Percentiles rank a stretch among this genome's conserved stretches.
Evolutionary conservation across 2,797 vertebrate species (phyloP).

Genomic region (Valencia hispanica): DNA sequence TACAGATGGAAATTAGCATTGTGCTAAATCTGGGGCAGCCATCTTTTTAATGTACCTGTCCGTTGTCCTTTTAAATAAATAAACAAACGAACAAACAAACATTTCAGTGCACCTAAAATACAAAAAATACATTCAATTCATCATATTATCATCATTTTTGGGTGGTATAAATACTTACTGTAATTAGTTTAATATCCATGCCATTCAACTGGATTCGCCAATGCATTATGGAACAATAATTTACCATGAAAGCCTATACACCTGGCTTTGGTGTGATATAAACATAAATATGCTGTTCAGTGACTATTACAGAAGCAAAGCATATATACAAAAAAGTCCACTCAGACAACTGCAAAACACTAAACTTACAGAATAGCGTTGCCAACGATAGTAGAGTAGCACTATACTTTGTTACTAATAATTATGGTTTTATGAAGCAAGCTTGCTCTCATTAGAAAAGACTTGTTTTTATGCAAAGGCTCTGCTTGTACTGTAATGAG

Average conservation of each 20-base stretch:
- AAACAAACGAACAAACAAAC: background rate
- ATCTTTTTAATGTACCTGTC: too few species aligned
- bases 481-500: slow-evolving; percentile 68
- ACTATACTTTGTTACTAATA: slow-evolving; percentile 30
- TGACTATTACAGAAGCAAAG: slow-evolving; percentile 29
- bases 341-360: slow-evolving; percentile 12
- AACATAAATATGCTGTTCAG: slow-evolving; percentile 36
- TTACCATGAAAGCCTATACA: slow-evolving; percentile 27
- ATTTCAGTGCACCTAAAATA: background rate
- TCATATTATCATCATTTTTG: slow-evolving; percentile 21
- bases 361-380: slow-evolving; percentile 2
- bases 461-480: slow-evolving; percentile 57
- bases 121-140: slow-evolving; percentile 10
- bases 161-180: slow-evolving; percentile 10
- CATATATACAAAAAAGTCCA: background rate
- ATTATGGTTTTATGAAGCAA: slow-evolving; percentile 30
- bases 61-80: too few species aligned
- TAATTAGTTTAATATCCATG: slow-evolving; percentile 22
- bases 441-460: slow-evolving; percentile 53
- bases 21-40: too few species aligned
- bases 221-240: slow-evolving; percentile 17
- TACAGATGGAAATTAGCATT: background rate
- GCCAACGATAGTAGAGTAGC: slow-evolving; percentile 5
- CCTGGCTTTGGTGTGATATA: slow-evolving; percentile 33
- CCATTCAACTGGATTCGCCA: slow-evolving; percentile 46